Evolutionary conservation across 2,113 vertebrate species (phyloP).

Genomic region (Sula dactylatra): DNA sequence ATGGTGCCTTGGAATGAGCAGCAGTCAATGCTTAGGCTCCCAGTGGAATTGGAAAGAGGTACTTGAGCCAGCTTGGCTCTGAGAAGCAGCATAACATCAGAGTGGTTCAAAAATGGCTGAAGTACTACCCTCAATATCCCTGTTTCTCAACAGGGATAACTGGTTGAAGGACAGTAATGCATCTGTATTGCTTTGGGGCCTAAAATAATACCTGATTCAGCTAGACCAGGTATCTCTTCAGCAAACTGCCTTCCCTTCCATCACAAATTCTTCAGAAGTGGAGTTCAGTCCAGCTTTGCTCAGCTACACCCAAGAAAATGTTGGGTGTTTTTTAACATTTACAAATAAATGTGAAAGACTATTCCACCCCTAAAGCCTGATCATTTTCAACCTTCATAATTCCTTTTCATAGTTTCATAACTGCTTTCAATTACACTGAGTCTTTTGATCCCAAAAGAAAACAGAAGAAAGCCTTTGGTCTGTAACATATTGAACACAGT

Average conservation of each 20-base stretch:
- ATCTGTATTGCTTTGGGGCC: not conserved
- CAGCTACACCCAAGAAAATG: not conserved
- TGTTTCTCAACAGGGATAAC: not conserved
- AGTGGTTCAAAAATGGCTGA: not conserved
- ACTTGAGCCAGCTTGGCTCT: not conserved
- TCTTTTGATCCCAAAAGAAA: not conserved
- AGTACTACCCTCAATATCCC: not conserved
- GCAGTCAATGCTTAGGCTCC: not conserved
- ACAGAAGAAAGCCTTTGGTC: not conserved
- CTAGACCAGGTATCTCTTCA: not conserved
- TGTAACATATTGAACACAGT: not conserved
- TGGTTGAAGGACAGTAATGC: not conserved
- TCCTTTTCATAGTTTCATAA: too few species aligned
- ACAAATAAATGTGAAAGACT: not conserved
- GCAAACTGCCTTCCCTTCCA: not conserved
- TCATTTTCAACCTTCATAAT: not conserved
- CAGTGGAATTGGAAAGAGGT: not conserved
- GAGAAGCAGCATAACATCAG: not conserved
- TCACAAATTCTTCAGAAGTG: not conserved
- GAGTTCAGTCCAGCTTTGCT: not conserved
- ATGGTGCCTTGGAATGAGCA: not conserved
- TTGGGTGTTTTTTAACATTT: not conserved
- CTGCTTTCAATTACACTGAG: not conserved
- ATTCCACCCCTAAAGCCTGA: not conserved
- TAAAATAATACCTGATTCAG: not conserved